Conservation (phyloP, 2,797 vertebrate genomes). For the Emydoidea blandingii region DNA sequence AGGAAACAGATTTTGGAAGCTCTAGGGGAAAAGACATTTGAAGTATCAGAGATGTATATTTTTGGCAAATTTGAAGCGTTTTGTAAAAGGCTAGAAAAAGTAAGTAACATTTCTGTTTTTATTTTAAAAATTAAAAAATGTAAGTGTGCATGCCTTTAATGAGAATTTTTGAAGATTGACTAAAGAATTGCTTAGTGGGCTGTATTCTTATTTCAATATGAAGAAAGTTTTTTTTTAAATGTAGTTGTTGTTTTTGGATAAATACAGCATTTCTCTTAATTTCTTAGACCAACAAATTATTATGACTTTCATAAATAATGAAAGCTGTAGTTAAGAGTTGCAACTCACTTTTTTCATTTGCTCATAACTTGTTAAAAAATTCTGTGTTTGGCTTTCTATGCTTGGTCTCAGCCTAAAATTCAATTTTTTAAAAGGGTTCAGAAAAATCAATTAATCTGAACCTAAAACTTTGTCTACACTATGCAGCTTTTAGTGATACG, state of each 20-base stretch:
- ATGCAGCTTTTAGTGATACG: too few relatives aligned
- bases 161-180: neutral
- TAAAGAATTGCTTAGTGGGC: neutral
- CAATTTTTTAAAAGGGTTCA: neutral
- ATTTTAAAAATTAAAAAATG: neutral
- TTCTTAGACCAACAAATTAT: neutral
- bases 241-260: neutral
- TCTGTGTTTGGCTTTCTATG: neutral
- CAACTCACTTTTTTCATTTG: neutral
- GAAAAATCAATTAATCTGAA: neutral
- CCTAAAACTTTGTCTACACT: neutral
- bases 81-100: constrained; percentile 87
- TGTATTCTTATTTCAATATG: neutral
- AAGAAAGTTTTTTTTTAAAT: neutral
- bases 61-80: constrained; percentile 88
- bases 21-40: constrained; percentile 79
- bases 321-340: neutral
- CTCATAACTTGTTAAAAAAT: neutral
- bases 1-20: constrained; percentile 78
- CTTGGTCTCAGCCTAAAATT: neutral
- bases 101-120: constrained; percentile 58
- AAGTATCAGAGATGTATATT: constrained; percentile 86
- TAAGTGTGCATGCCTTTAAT: neutral
- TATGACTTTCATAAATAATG: neutral
- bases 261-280: neutral